A percentile compares a stretch with the other conserved stretches of the same genome.
phyloP scores from a whole-genome alignment of 1,140 invertebrate species.

The Hormaphis cornu region DNA sequence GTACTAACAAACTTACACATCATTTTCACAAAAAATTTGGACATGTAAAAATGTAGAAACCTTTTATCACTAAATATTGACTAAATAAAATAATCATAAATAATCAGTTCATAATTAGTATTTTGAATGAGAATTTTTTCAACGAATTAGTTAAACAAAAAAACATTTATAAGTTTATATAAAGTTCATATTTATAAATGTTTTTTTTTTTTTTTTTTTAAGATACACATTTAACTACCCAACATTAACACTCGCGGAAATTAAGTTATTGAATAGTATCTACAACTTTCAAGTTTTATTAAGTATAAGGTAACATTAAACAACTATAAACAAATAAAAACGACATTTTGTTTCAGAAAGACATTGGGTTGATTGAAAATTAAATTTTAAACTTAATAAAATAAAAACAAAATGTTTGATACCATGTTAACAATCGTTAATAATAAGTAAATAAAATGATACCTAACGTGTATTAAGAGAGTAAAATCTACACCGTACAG shows the following conservation, averaged over 20 bases:
- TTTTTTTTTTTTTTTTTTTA: background rate
- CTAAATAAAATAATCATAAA: background rate
- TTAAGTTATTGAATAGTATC: background rate
- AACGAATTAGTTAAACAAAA: background rate
- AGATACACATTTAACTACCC: background rate
- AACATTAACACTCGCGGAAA: background rate
- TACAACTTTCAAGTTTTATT: background rate
- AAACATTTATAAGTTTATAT: background rate
- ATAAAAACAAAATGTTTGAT: slow-evolving; percentile 3
- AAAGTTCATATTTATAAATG: background rate
- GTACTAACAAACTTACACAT: background rate
- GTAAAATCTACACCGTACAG: background rate
- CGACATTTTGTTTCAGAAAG: background rate
- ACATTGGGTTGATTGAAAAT: background rate
- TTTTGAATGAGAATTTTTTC: too few species aligned
- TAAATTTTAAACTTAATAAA: background rate
- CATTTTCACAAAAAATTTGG: background rate
- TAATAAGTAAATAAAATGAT: background rate
- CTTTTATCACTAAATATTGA: background rate
- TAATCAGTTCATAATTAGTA: background rate
- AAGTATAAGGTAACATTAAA: background rate
- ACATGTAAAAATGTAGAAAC: background rate
- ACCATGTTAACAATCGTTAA: background rate
- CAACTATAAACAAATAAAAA: background rate
- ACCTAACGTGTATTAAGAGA: background rate